A percentile compares a stretch with the other conserved stretches of the same genome.
These are phyloP conservation scores for Channa striata DNA, from an alignment of 2,797 vertebrate species.

Conservation along the genomic window DNA sequence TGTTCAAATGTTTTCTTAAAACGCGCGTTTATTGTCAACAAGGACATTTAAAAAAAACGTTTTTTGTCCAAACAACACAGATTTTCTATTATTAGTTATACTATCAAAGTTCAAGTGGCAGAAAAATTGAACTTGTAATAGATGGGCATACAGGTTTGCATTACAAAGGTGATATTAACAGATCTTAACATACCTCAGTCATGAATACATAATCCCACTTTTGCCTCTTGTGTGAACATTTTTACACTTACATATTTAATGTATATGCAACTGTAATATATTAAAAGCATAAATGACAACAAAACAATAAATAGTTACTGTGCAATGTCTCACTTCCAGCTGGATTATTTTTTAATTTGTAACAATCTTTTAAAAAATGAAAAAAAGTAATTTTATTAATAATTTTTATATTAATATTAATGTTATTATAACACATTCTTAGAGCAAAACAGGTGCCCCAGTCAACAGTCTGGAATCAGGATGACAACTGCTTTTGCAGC, in stretches of 20 bases:
- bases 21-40: conserved; percentile 86
- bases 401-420: conserved; percentile 77
- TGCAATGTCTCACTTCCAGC: conserved; percentile 81
- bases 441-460: conserved; percentile 80
- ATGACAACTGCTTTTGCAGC: conserved; percentile 81
- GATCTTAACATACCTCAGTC: conserved; percentile 76
- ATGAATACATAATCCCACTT: conserved; percentile 74
- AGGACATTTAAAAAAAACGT: conserved; percentile 68
- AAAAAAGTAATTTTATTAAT: conserved; percentile 73
- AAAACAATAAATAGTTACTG: conserved; percentile 86
- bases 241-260: conserved; percentile 70
- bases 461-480: conserved; percentile 80
- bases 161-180: conserved; percentile 81
- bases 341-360: conserved; percentile 80
- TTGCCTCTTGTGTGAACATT: conserved; percentile 67
- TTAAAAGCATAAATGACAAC: conserved; percentile 82
- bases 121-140: conserved; percentile 72
- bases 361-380: conserved; percentile 75
- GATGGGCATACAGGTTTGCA: conserved; percentile 72
- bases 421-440: conserved; percentile 84
- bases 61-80: conserved; percentile 78
- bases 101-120: conserved; percentile 79
- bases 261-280: conserved; percentile 82
- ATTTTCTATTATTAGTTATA: conserved; percentile 79
- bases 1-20: conserved; percentile 75